Evolutionary conservation across 2,113 vertebrate species (phyloP).

Genomic region (Hydrolagus affinis): DNA sequence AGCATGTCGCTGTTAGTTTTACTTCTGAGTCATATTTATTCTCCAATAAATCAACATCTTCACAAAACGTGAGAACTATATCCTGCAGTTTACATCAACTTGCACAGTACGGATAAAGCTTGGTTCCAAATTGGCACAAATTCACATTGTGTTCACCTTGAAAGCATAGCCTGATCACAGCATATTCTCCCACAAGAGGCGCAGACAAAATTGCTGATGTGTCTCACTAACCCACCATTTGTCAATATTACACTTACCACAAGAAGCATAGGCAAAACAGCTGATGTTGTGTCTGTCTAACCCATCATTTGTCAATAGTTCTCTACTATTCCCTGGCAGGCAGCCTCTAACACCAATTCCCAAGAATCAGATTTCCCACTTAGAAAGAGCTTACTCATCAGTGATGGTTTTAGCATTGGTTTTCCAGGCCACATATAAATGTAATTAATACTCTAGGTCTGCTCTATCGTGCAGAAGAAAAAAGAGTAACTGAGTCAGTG

Average conservation of each 20-base stretch:
- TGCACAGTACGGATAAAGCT: no score
- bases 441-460: not conserved
- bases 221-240: not conserved
- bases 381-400: constrained; percentile 5
- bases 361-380: not conserved
- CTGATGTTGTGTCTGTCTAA: not conserved
- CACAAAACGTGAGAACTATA: not conserved
- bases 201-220: not conserved
- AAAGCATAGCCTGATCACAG: not conserved
- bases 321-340: not conserved
- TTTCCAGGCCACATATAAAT: not conserved
- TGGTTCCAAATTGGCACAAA: not conserved
- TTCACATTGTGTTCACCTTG: not conserved
- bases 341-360: not conserved
- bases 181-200: not conserved
- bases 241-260: not conserved
- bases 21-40: not conserved
- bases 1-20: not conserved
- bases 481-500: not conserved
- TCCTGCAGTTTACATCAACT: not conserved
- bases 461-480: not conserved
- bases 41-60: not conserved
- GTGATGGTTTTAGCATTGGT: not conserved
- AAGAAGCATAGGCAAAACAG: not conserved
- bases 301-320: no score